These are phyloP conservation scores for Lethenteron camtschaticum DNA, from an alignment of 2,113 vertebrate genomes.

Conservation along the genomic window DNA sequence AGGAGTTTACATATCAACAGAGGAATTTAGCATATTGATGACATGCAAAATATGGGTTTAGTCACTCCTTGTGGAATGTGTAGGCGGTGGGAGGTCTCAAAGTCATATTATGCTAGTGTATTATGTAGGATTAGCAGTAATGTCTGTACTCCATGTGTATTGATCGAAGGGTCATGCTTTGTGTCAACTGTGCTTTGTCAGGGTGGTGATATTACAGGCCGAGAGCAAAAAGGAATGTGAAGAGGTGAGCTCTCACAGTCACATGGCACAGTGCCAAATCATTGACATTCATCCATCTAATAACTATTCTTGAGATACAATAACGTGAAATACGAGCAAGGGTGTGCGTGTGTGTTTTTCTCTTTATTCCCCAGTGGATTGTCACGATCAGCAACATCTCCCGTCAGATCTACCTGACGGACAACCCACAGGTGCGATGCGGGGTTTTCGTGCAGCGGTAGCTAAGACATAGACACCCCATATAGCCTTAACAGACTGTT, in stretches of 20 bases:
- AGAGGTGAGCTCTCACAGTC: constrained; percentile 37
- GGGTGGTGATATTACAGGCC: constrained; percentile 70
- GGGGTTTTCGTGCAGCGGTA: not conserved
- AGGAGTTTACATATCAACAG: too few relatives aligned
- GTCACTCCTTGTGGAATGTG: too few relatives aligned
- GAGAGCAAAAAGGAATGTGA: constrained; percentile 89
- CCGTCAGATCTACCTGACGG: constrained; percentile 84
- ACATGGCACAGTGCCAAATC: not conserved
- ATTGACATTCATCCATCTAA: not conserved
- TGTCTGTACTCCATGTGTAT: too few relatives aligned
- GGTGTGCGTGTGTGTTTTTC: constrained; percentile 3
- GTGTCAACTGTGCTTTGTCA: constrained; percentile 16
- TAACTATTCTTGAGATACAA: not conserved
- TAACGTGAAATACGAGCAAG: constrained; percentile 12
- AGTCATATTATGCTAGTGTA: too few relatives aligned
- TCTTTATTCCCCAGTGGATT: constrained; percentile 48
- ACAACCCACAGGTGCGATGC: constrained; percentile 69
- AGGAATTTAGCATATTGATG: too few relatives aligned
- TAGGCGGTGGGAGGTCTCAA: too few relatives aligned
- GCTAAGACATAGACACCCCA: not conserved
- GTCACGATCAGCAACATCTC: constrained; percentile 97
- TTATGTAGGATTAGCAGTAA: too few relatives aligned
- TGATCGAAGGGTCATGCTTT: not conserved
- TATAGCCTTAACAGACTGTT: too few relatives aligned
- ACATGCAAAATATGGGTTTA: too few relatives aligned